A percentile compares a stretch with the other conserved stretches of the same genome.
These are phyloP conservation scores for Noctua fimbriata DNA, from an alignment of 2,888 invertebrate genomes.

Conservation along the genomic window DNA sequence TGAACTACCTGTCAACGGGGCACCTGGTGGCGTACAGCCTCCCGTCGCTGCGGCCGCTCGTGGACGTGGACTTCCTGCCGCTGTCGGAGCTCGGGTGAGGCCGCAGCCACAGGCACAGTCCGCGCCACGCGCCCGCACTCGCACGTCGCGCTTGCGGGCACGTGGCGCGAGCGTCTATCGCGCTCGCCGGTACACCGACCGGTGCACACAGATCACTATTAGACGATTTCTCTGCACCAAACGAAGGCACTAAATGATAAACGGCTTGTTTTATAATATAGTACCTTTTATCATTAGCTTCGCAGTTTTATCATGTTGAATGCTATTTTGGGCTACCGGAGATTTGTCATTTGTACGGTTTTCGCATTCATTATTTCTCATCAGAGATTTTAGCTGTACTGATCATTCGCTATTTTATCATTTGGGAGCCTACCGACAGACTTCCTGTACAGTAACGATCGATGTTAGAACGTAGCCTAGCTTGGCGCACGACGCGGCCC, in stretches of 20 bases:
- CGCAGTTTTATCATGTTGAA: conserved; percentile 82
- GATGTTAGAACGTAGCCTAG: conserved; percentile 83
- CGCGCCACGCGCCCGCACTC: conserved; percentile 11
- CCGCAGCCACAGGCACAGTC: not conserved
- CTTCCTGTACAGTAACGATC: conserved; percentile 79
- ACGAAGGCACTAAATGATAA: conserved; percentile 89
- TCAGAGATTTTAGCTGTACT: conserved; percentile 72
- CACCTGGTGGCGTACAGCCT: conserved; percentile 98
- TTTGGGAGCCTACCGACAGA: conserved; percentile 87
- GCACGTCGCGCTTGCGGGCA: conserved; percentile 18
- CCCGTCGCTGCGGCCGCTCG: conserved; percentile 97
- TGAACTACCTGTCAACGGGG: conserved; percentile 98
- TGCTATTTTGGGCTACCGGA: conserved; percentile 74
- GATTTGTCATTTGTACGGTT: conserved; percentile 70
- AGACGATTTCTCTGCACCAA: conserved; percentile 84
- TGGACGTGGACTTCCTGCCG: conserved; percentile 98
- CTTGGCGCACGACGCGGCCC: conserved; percentile 72
- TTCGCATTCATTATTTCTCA: conserved; percentile 74
- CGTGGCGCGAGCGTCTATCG: conserved; percentile 19
- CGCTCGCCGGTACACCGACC: conserved; percentile 68
- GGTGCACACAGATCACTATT: conserved; percentile 79
- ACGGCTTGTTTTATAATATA: conserved; percentile 81
- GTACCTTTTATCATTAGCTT: conserved; percentile 77
- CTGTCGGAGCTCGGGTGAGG: conserved; percentile 97
- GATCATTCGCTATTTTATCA: conserved; percentile 87